These are phyloP conservation scores for Dasysyrphus albostriatus DNA, from an alignment of 2,888 invertebrate species.

Conservation along the genomic window DNA sequence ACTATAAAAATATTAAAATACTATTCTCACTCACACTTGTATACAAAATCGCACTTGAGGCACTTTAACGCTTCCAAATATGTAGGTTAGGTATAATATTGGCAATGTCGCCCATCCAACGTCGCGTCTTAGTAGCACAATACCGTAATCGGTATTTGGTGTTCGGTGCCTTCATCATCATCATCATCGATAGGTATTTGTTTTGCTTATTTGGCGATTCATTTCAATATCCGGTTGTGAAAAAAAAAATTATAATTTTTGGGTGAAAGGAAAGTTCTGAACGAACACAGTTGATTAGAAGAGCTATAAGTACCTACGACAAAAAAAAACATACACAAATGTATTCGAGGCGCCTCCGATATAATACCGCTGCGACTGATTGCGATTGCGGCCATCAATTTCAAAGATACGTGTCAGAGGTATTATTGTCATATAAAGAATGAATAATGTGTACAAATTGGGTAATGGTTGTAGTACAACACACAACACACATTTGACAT, in stretches of 20 bases:
- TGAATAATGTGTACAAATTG: conserved; percentile 21
- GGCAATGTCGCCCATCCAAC: conserved; percentile 44
- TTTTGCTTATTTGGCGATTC: conserved; percentile 60
- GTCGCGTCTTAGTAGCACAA: conserved; percentile 33
- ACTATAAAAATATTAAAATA: conserved; percentile 21
- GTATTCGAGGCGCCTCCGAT: neutral
- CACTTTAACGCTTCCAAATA: conserved; percentile 33
- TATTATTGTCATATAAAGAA: conserved; percentile 25
- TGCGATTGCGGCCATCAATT: conserved; percentile 19
- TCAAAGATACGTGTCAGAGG: conserved; percentile 3
- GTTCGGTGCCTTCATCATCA: neutral
- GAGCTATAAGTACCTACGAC: neutral
- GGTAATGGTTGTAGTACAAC: conserved; percentile 1
- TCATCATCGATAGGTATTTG: conserved; percentile 28
- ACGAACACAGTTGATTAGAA: neutral
- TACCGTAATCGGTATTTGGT: conserved; percentile 31
- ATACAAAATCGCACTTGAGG: conserved; percentile 45
- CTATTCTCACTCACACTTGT: conserved; percentile 3
- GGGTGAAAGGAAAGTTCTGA: conserved; percentile 54
- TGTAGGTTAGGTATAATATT: conserved; percentile 19
- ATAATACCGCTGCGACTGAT: conserved; percentile 1
- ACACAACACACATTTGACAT: conserved; percentile 8
- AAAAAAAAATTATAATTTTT: conserved; percentile 22
- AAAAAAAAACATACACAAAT: neutral
- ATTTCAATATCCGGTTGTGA: conserved; percentile 67